Conservation (phyloP, 2,113 vertebrate genomes). For the Lycocorax pyrrhopterus region DNA sequence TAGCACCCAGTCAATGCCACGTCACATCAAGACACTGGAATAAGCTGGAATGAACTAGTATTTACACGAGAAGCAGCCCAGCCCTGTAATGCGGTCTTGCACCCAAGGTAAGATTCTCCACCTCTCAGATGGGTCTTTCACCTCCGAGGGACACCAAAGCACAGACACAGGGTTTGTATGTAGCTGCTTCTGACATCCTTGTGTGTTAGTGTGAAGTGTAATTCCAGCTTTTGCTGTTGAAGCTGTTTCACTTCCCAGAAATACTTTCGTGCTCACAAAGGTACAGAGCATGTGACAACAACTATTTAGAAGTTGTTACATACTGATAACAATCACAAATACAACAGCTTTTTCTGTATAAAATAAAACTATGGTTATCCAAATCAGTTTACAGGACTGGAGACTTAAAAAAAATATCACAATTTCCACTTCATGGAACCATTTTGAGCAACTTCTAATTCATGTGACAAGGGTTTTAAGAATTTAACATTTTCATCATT, state of each 20-base stretch:
- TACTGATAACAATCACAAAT: background rate
- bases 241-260: background rate
- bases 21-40: background rate
- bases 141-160: accelerated
- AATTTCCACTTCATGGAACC: background rate
- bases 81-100: accelerated
- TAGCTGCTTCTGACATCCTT: background rate
- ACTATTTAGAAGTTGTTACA: background rate
- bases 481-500: background rate
- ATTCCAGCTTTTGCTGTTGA: background rate
- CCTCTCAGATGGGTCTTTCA: background rate
- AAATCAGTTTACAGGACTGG: background rate
- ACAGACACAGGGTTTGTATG: background rate
- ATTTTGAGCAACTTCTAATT: background rate
- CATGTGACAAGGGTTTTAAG: background rate
- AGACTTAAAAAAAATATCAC: background rate
- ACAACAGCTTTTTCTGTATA: background rate
- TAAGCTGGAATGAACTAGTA: background rate
- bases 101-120: background rate
- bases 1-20: background rate
- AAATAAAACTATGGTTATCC: background rate
- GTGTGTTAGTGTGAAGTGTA: background rate
- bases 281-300: background rate
- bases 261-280: background rate
- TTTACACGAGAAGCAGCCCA: background rate